Base-by-base conservation (phyloP, 2,888 invertebrate genomes). In the Hydrotaea cyrtoneurina region DNA sequence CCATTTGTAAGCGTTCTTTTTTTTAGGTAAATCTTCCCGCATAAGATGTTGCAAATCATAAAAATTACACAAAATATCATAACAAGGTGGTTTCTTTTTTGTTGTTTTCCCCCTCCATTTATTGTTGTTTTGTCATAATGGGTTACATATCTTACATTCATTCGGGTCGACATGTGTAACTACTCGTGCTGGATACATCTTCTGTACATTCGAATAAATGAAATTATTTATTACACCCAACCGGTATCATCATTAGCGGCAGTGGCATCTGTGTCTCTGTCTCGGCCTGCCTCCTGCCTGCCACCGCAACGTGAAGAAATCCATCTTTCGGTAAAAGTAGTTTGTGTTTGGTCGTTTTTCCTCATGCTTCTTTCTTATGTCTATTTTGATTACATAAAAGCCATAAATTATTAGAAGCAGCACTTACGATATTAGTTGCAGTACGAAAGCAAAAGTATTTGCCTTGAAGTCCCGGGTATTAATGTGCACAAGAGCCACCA, bases 291-390 rank as follows among this genome's bases (percentile, higher is more conserved):
- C 50, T 15, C 50, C 50, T 8, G 43, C 10, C 11, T 43, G 11
- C 13, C 43, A 13, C 15, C 11, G 43, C 10, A 43, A 11, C 1
- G 59, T 23, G 26, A 31, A 62, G 31, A 62, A 62, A 19, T 15
- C 23, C 46, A 80, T 75, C 69, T 73, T 85, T 50, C 36, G 82
- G 85, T 85, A 85, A 85, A 85, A 85, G 85, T 82, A 55, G 81
- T 79, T 80, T 80, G 78, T 78, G 17, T 69, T 39, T 10, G 17
- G 17, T 66, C 36, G 39, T 19, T 19, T 66, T 66, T 66, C 19
- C n/a, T n/a, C n/a, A n/a, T n/a, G n/a, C n/a, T n/a, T n/a, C n/a
- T n/a, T n/a, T 46, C 39, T 36, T 39, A 62, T 46, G 15, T 31
- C 7, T 4, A 31, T 31, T 39, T 66, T 46, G 69, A 13, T 69